Evolutionary conservation across 2,797 vertebrate genomes (phyloP), one percentile per base, ranked within the genome.

Genomic region (Takifugu rubripes): DNA sequence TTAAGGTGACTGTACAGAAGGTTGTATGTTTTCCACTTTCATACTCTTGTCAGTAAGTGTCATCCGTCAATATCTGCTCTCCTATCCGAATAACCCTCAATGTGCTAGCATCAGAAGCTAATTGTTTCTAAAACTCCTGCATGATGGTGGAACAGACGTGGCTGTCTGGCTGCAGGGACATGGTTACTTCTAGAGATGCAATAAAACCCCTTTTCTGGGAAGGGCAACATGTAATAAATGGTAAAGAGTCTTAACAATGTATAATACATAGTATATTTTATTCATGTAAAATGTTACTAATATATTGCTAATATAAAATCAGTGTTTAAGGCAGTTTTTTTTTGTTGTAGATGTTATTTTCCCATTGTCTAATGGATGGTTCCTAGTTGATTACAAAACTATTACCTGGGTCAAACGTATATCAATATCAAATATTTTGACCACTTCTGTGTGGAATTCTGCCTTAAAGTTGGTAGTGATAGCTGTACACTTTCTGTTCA

Each of bases 241-340:
- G 79, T 83, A 67, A 88, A 84, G 78, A 87, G 70, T 88, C 83
- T 82, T 74, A 83, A 85, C 64, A 49, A 75, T 90, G 85, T 90
- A 89, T 71, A 83, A 84, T 79, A 85, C 59, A 90, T 87, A 88
- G 79, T 87, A 86, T 91, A 89, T 89, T 91, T 87, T 89, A 86
- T 87, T 86, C 77, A 82, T 87, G 82, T 89, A 77, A 80, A 85
- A 81, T 85, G 82, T 85, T 82, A 79, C 77, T 91, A 87, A 83
- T 88, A 88, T 87, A 77, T 83, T 79, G 84, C 77, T 85, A 86
- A 84, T 70, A 75, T 79, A 57, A 66, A 71, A 59, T 75, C 70
- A 57, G 64, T 84, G 84, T 86, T 73, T 52, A 71, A 75, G 77
- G 81, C 70, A 78, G 72, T 63, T 74, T 81, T 17, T 17, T 17